Evolutionary conservation across 2,797 vertebrate genomes (phyloP), one percentile per base, ranked within the genome.

Genomic region (Paratrypauchen microcephalus): DNA sequence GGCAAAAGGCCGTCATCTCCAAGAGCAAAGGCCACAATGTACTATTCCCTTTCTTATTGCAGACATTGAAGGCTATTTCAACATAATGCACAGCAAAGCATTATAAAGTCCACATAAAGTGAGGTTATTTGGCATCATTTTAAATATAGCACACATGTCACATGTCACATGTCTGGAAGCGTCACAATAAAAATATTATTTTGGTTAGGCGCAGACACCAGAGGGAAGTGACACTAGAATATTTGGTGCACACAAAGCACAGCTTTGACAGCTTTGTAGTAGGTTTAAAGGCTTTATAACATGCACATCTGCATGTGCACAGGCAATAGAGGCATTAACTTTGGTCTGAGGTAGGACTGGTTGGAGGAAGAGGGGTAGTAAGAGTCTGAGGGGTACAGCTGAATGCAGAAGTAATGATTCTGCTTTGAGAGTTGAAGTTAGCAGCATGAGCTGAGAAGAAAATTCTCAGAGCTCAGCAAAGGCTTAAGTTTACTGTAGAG

Each of bases 191-290:
- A 74, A 66, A 70, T 11, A 76, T 70, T 65, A 72, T 91, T 94
- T 94, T 92, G 91, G 91, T 92, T 91, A 88, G 68, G 80, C 74
- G 70, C 79, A 87, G 78, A 83, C 74, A 70, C 77, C 59, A 5
- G 73, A 77, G 79, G 82, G 83, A 78, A 75, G 68, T 74, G 65
- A 83, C 78, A 74, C 48, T 18, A 4, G 52, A 66, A 30, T 68
- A n/a, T 62, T 45, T 80, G 64, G 66, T 23, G 68, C 63, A 50
- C 64, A 64, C 36, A 75, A 19, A 50, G 26, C 69, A 66, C 32
- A 8, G 71, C 52, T 26, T 52, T 62, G 65, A 75, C 65, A 36
- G 54, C 58, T 39, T 56, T 30, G 28, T 59, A 11, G 66, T 77
- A 69, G 63, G 70, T 81, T 85, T 47, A 69, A 71, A 91, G 87